These are phyloP conservation scores for Laticauda laticaudata DNA, from an alignment of 2,113 vertebrate genomes.

Conservation along the genomic window DNA sequence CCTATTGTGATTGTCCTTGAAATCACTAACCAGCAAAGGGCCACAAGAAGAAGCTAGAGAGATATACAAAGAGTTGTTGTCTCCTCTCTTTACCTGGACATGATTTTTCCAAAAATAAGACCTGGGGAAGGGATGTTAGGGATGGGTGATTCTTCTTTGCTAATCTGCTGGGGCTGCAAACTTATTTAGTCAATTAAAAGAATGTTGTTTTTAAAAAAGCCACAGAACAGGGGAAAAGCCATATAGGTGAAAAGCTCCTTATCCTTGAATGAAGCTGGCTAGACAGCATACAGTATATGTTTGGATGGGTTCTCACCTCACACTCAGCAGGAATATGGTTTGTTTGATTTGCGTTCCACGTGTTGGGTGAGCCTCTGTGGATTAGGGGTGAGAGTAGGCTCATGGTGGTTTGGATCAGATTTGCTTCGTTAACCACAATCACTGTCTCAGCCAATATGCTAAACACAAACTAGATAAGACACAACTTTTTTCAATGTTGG, in stretches of 20 bases:
- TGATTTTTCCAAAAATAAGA: neutral
- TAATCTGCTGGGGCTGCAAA: neutral
- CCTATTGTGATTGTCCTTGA: neutral
- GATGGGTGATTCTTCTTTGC: neutral
- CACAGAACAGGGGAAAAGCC: neutral
- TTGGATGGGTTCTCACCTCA: neutral
- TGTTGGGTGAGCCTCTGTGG: neutral
- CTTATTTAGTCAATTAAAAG: neutral
- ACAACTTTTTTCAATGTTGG: too few species aligned
- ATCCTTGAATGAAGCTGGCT: neutral
- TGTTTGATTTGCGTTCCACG: neutral
- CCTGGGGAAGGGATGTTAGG: neutral
- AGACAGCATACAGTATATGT: neutral
- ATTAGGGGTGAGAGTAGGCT: neutral
- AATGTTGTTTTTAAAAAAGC: neutral
- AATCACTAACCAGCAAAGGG: neutral
- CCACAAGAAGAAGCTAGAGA: neutral
- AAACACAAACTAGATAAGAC: neutral
- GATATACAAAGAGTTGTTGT: neutral
- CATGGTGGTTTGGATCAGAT: neutral
- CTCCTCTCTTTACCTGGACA: neutral
- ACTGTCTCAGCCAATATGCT: neutral
- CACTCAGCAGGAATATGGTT: neutral
- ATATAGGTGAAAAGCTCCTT: neutral
- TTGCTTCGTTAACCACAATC: neutral